A percentile compares a stretch with the other conserved stretches of the same genome.
Evolutionary conservation across 1,140 invertebrate species (phyloP).

Genomic region (Drosophila bifasciata): DNA sequence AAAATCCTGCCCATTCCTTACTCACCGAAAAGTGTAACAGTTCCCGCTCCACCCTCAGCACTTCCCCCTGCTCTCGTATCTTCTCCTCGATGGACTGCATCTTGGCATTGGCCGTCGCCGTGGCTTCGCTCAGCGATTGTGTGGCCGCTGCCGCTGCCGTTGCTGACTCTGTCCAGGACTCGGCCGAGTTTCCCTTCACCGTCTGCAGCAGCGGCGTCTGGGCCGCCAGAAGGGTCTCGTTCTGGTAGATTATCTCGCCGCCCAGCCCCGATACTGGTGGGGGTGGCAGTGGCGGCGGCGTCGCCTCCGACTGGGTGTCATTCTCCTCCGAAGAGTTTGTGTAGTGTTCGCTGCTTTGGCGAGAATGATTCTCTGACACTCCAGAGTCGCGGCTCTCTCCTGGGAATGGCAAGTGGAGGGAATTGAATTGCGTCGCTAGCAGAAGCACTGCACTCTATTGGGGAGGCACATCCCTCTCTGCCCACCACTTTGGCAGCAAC

Average conservation of each 20-base stretch:
- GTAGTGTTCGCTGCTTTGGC: conserved; percentile 89
- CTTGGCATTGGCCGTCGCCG: conserved; percentile 79
- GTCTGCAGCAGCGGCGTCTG: conserved; percentile 77
- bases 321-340: conserved; percentile 82
- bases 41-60: conserved; percentile 90
- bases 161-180: conserved; percentile 85
- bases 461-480: conserved; percentile 1
- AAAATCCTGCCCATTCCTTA: neutral
- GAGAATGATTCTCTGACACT: conserved; percentile 89
- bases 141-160: conserved; percentile 89
- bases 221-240: conserved; percentile 60
- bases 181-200: conserved; percentile 77
- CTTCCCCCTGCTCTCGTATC: conserved; percentile 87
- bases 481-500: conserved; percentile 19
- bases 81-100: conserved; percentile 86
- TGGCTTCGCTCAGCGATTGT: conserved; percentile 86
- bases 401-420: neutral
- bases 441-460: neutral
- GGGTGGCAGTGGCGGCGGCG: conserved; percentile 57
- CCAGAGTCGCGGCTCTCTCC: conserved; percentile 90
- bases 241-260: conserved; percentile 87
- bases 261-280: conserved; percentile 50
- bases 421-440: neutral
- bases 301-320: conserved; percentile 77
- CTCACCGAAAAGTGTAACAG: conserved; percentile 86